These are phyloP conservation scores for Podilymbus podiceps DNA, from an alignment of 2,113 vertebrate species.

Conservation along the genomic window DNA sequence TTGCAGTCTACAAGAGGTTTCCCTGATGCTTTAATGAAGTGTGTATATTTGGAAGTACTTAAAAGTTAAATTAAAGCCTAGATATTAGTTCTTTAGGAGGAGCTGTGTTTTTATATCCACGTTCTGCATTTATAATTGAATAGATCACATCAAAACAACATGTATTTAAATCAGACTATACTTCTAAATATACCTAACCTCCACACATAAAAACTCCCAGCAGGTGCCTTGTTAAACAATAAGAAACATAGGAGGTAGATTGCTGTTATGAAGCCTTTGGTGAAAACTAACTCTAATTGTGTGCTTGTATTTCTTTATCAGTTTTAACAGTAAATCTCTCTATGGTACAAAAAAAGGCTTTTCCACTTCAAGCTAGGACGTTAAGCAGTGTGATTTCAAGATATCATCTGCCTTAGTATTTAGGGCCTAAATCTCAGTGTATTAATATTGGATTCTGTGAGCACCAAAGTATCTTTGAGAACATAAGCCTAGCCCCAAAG, in stretches of 20 bases:
- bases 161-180: constrained; percentile 37
- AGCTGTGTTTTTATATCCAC: constrained; percentile 4
- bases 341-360: not conserved
- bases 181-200: constrained; percentile 44
- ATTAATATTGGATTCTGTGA: constrained; percentile 29
- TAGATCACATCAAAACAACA: constrained; percentile 10
- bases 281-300: constrained; percentile 20
- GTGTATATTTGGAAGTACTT: constrained; percentile 1
- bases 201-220: constrained; percentile 27
- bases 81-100: constrained; percentile 25
- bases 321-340: not conserved
- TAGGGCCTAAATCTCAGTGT: not conserved
- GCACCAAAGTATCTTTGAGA: not conserved
- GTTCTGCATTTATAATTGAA: constrained; percentile 27
- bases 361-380: not conserved
- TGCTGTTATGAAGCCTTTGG: not conserved
- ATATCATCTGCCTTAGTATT: not conserved
- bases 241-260: constrained; percentile 34
- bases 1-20: not conserved
- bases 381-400: not conserved
- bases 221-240: constrained; percentile 60
- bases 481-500: not conserved
- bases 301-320: not conserved
- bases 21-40: constrained; percentile 7
- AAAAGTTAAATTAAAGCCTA: constrained; percentile 22